phyloP scores from a whole-genome alignment of 2,888 invertebrate genomes.

The Xestia c-nigrum region DNA sequence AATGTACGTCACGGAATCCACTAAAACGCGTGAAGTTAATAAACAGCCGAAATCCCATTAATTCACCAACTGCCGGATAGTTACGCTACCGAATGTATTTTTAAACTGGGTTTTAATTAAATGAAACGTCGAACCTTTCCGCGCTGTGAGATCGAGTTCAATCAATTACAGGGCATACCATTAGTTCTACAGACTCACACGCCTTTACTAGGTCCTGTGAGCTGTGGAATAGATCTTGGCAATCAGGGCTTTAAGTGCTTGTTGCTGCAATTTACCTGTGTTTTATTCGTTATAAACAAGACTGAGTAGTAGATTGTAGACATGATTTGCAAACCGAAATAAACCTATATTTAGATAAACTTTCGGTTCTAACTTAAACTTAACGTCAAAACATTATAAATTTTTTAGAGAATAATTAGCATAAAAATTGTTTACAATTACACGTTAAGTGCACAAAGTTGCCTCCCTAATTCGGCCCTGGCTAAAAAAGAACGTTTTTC shows the following conservation, averaged over 20 bases:
- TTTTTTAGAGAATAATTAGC: not conserved
- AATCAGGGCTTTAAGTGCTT: slow-evolving; percentile 45
- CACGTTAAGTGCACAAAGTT: not conserved
- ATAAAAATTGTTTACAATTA: not conserved
- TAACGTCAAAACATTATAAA: not conserved
- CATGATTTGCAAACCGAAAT: not conserved
- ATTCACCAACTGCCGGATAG: slow-evolving; percentile 47
- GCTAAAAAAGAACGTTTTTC: too few species aligned
- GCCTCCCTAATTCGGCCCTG: not conserved
- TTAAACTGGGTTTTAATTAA: slow-evolving; percentile 70
- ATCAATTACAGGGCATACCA: slow-evolving; percentile 67
- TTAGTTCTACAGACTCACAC: slow-evolving; percentile 60
- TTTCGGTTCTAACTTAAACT: not conserved
- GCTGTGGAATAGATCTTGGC: slow-evolving; percentile 46
- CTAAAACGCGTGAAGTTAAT: slow-evolving; percentile 37
- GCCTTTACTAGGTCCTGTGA: slow-evolving; percentile 37
- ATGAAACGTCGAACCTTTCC: slow-evolving; percentile 59
- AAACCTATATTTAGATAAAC: not conserved
- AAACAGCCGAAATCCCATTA: slow-evolving; percentile 31
- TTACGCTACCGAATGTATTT: slow-evolving; percentile 60
- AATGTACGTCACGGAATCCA: slow-evolving; percentile 24
- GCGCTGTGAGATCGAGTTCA: slow-evolving; percentile 64
- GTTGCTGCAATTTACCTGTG: slow-evolving; percentile 13
- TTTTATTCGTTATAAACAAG: slow-evolving; percentile 13
- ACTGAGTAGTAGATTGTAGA: not conserved